Evolutionary conservation across 2,888 invertebrate genomes (phyloP).

Genomic region (Pegoplata infirma): DNA sequence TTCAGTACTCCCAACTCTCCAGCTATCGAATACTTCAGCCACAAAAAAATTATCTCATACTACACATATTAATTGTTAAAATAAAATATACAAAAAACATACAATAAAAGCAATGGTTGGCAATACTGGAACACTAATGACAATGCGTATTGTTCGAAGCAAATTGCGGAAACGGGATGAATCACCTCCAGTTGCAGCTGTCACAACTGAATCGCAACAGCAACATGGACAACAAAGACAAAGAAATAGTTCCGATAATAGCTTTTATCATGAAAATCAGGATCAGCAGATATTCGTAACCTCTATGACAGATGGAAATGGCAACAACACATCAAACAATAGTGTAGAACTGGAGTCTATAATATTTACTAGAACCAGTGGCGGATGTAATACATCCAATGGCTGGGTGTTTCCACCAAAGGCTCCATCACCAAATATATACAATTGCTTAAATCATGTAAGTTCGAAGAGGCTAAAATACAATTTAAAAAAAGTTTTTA

Average conservation of each 20-base stretch:
- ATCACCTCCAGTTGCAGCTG: slow-evolving; percentile 81
- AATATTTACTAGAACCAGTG: slow-evolving; percentile 68
- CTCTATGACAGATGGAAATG: slow-evolving; percentile 60
- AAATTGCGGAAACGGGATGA: slow-evolving; percentile 92
- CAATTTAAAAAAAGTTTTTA: too few relatives aligned
- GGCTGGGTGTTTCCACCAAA: slow-evolving; percentile 92
- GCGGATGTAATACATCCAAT: slow-evolving; percentile 61
- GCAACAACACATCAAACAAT: slow-evolving; percentile 58
- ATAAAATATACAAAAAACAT: slow-evolving; percentile 37
- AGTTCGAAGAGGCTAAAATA: too few relatives aligned
- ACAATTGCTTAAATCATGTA: slow-evolving; percentile 85
- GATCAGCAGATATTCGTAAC: slow-evolving; percentile 60
- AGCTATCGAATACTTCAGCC: background rate
- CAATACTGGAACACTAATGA: slow-evolving; percentile 91
- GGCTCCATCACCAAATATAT: slow-evolving; percentile 85
- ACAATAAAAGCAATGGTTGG: slow-evolving; percentile 83
- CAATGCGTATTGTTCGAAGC: slow-evolving; percentile 94
- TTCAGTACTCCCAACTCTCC: background rate
- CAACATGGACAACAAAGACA: slow-evolving; percentile 76
- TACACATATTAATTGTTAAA: slow-evolving; percentile 1
- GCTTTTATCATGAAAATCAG: slow-evolving; percentile 65
- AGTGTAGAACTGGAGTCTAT: slow-evolving; percentile 62
- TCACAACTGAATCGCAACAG: slow-evolving; percentile 80
- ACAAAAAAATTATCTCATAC: too few relatives aligned
- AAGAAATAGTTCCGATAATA: slow-evolving; percentile 72